Evolutionary conservation across 2,797 vertebrate genomes (phyloP), one percentile per base, ranked within the genome.

Genomic region (Hyperoplus immaculatus): DNA sequence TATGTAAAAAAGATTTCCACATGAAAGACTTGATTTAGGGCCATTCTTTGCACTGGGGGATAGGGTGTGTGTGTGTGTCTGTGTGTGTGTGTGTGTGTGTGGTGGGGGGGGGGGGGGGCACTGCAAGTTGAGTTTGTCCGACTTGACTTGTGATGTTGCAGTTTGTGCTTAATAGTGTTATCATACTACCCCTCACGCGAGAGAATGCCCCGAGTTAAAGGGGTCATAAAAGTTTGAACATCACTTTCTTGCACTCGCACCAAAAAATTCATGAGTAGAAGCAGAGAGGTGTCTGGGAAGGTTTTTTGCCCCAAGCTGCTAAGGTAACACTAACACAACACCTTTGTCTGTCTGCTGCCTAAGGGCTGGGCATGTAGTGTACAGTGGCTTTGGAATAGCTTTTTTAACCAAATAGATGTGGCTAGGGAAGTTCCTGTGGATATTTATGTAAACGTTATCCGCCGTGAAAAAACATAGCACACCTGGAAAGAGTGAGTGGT

Each of bases 1-100:
- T 50, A 50, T 39, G 16, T 29, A 54, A 68, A 62, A 66, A 75
- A 73, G 53, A 78, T 56, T 71, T 51, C 12, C 66, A 49, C 53
- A 57, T 29, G 43, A 75, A 63, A 83, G 59, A 38, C 45, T 53
- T 11, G 11, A 58, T 71, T 65, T 18, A 69, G 70, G 55, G 57
- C 42, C 14, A 8, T 47, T 38, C 11, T 77, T 46, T 76, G 47
- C 67, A 42, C 43, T 5, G 2, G 50, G 41, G 57, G 36, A 54
- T 3, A 9, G 8, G 14, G 21, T 21, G 21, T 21, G 21, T 21
- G 21, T 21, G 21, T 21, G 21, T 21, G 21, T 1, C n/a, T n/a
- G n/a, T n/a, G n/a, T n/a, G n/a, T n/a, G n/a, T n/a, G n/a, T n/a
- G n/a, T 21, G 21, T 21, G 21, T 21, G 21, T 21, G 21, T 1